Evolutionary conservation across 2,888 invertebrate genomes (phyloP).

Genomic region (Strigamia crassipes): DNA sequence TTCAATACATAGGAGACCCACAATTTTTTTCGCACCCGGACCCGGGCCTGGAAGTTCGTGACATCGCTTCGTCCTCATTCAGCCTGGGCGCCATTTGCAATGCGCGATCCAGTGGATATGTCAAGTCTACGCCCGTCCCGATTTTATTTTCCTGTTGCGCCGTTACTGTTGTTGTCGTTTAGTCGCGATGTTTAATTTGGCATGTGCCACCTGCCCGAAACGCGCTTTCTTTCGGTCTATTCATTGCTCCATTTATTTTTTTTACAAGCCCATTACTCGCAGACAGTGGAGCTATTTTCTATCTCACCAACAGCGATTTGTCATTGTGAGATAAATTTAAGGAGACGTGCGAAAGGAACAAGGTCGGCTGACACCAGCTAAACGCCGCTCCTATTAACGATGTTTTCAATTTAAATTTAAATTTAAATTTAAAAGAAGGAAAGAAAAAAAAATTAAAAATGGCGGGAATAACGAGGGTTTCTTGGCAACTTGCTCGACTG

Average conservation of each 20-base stretch:
- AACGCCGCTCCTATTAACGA: not conserved
- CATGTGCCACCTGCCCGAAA: not conserved
- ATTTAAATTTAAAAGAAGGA: too few species aligned
- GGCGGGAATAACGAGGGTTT: not conserved
- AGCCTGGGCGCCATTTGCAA: too few species aligned
- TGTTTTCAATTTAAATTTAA: not conserved
- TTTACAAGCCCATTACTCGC: not conserved
- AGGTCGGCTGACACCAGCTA: not conserved
- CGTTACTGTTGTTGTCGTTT: too few species aligned
- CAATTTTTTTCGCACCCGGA: too few species aligned
- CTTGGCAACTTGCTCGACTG: not conserved
- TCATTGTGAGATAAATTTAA: not conserved
- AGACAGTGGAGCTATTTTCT: not conserved
- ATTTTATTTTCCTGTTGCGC: too few species aligned
- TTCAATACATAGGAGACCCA: too few species aligned
- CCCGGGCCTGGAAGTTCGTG: too few species aligned
- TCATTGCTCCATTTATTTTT: not conserved
- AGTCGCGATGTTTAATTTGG: too few species aligned
- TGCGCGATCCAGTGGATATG: too few species aligned
- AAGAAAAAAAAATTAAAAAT: not conserved
- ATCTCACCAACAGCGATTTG: not conserved
- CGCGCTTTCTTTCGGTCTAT: not conserved
- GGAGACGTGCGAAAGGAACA: not conserved
- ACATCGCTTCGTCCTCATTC: too few species aligned
- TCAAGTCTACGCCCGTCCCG: too few species aligned